A percentile compares a stretch with the other conserved stretches of the same genome.
phyloP scores from a whole-genome alignment of 2,888 invertebrate genomes.

The Salpingus planirostris region DNA sequence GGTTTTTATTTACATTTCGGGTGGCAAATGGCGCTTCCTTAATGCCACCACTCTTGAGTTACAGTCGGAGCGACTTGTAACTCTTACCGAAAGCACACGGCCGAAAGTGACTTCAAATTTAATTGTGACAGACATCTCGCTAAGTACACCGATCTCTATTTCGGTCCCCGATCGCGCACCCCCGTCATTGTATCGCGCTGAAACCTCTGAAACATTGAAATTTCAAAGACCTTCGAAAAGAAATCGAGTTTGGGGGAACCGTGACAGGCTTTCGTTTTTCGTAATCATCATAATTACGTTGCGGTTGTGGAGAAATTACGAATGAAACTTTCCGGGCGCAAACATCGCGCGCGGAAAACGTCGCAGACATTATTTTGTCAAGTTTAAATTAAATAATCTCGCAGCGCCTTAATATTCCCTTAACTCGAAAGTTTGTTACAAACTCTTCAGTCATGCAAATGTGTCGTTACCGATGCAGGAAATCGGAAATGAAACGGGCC shows the following conservation, averaged over 20 bases:
- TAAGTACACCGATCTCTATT: no score
- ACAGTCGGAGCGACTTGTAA: slow-evolving; percentile 5
- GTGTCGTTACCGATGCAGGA: slow-evolving; percentile 18
- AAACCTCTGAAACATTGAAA: no score
- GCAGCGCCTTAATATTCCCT: slow-evolving; percentile 14
- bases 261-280: no score
- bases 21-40: slow-evolving; percentile 8
- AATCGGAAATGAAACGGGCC: slow-evolving; percentile 16
- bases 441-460: slow-evolving; percentile 19
- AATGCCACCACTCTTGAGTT: slow-evolving; percentile 6
- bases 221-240: no score
- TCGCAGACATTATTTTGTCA: slow-evolving; percentile 12
- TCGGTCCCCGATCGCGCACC: no score
- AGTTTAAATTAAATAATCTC: slow-evolving; percentile 16
- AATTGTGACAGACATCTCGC: background rate
- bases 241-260: no score
- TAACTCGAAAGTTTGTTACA: slow-evolving; percentile 16
- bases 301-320: no score
- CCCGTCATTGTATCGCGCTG: no score
- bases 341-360: no score
- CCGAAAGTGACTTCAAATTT: slow-evolving; percentile 2
- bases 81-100: no score
- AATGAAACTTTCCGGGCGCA: no score
- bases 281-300: no score
- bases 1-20: slow-evolving; percentile 9